Base-by-base conservation (phyloP, 2,888 invertebrate genomes). In the Ischnus inquisitorius region DNA sequence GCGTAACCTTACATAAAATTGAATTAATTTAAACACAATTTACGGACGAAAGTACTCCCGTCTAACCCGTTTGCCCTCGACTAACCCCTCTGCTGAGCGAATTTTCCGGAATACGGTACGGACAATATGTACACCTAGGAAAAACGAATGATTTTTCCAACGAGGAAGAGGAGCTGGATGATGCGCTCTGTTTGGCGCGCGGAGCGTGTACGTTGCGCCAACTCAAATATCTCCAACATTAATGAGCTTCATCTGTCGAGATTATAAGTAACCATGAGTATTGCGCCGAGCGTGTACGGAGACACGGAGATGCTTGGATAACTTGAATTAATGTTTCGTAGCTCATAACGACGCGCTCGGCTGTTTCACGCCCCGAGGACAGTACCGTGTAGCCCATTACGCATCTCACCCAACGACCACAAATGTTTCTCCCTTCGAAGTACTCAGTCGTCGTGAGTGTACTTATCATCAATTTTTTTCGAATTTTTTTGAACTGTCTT, bases 1-100 rank as follows among this genome's bases (percentile, higher is more conserved):
- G 8, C 4, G 22, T 25, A 4, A 67, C n/a, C 25, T 46, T 67
- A 48, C 25, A 46, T 46, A 46, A 48, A 67, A 43, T 43, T 54
- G 12, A 67, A n/a, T n/a, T n/a, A n/a, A n/a, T n/a, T 67, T 67
- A 48, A 25, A 54, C 22, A 46, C 67, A 46, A 46, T 67, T 67
- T 48, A 25, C 25, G 12, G 25, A 46, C 46, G 25, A 43, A 43
- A 67, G 46, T 10, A 22, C 43, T 46, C 46, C 22, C 43, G 25
- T 22, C 19, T 46, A n/a, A 14, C 14, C n/a, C n/a, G 2, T 67
- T 67, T 25, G 8, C n/a, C 5, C 25, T 25, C 43, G 25, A 14
- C 46, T 25, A 25, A 67, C 46, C 25, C 46, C 28, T 0, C 19
- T 34, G 12, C 6, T 34, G 34, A 68, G 10, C 16, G 0, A 25